These are phyloP conservation scores for Chloebia gouldiae DNA, from an alignment of 2,113 vertebrate genomes.

Conservation along the genomic window DNA sequence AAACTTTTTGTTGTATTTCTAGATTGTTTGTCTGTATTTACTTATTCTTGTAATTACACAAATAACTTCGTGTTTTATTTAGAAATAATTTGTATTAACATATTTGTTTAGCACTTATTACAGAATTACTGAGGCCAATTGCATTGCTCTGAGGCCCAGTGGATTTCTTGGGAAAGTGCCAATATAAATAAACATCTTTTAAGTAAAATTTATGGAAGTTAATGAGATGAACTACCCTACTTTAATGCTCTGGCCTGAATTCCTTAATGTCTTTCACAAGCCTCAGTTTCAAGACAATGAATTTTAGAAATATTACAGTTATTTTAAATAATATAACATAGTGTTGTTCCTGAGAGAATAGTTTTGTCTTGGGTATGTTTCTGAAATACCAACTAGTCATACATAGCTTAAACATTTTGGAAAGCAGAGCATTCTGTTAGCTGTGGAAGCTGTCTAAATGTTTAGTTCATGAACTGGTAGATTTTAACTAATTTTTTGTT, in stretches of 20 bases:
- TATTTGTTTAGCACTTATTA: neutral
- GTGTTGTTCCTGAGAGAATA: neutral
- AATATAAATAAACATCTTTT: neutral
- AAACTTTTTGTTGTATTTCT: neutral
- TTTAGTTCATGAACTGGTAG: neutral
- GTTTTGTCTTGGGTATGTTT: neutral
- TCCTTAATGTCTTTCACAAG: neutral
- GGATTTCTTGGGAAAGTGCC: neutral
- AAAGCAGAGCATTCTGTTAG: neutral
- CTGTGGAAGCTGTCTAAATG: neutral
- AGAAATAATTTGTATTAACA: neutral
- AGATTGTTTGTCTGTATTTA: neutral
- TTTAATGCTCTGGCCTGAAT: neutral
- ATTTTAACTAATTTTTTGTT: neutral
- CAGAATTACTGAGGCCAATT: neutral
- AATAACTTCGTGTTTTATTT: neutral
- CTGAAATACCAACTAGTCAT: neutral
- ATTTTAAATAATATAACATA: neutral
- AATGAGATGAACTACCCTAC: neutral
- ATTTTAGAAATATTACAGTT: neutral
- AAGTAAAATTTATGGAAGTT: neutral
- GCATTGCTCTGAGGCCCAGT: neutral
- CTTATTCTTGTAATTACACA: neutral
- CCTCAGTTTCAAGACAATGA: neutral
- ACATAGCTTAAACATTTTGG: neutral